Base-by-base conservation (phyloP, 2,888 invertebrate species). In the Cosmopolites sordidus region DNA sequence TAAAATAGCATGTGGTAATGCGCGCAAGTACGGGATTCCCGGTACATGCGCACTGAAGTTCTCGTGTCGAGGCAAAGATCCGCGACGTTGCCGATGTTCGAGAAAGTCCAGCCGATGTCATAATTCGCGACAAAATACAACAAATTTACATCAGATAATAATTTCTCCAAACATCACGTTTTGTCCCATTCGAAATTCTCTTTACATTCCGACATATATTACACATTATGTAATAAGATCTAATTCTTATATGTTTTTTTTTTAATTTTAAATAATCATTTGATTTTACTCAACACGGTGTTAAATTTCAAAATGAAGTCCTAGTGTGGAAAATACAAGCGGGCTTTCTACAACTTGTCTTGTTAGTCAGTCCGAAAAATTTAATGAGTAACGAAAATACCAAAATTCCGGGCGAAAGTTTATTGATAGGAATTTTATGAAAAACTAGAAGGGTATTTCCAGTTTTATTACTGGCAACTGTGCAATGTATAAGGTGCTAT, bases 1-100 rank as follows among this genome's bases (percentile, higher is more conserved):
- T 60, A 64, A 60, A 58, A 57, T 58, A 58, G 58, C 57, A 52
- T 54, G 54, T 41, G 43, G 52, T 49, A 48, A 57, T 59, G 41
- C 54, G 59, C 56, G 60, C 62, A 56, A 58, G 56, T 58, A 64
- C 65, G 69, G 70, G 69, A 69, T 64, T 69, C 67, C 70, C 70
- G 63, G 56, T 63, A 63, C 70, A 66, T 70, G 69, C 70, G 70
- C 69, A 64, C 43, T 61, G 15, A 8, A 4, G 8, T 17, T 8
- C 1, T 11, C 11, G 18, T 14, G 12, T 17, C 11, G 2, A 29
- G 22, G 12, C 5, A 15, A 11, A 8, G 17, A 12, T 17, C 30
- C 5, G 17, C 51, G 27, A 33, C 38, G 46, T 51, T 51, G 51
- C 45, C 51, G 27, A 9, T 12, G 15, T 27, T 33, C 12, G 3